Percentiles rank a stretch among this genome's conserved stretches.
phyloP scores from a whole-genome alignment of 2,113 vertebrate genomes.

The Argyrosomus japonicus region DNA sequence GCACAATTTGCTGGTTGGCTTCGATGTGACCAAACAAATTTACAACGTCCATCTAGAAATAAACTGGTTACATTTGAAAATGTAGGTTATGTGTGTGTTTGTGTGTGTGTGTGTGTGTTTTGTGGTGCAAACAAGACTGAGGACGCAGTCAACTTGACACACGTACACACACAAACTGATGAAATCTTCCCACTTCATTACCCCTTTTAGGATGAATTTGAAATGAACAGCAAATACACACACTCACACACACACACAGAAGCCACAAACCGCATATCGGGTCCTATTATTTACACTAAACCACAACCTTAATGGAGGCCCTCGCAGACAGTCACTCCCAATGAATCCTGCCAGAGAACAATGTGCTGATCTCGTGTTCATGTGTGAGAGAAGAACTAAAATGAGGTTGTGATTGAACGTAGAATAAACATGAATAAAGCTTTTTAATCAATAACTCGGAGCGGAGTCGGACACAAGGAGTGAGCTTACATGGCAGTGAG shows the following conservation, averaged over 20 bases:
- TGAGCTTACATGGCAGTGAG: conserved; percentile 45
- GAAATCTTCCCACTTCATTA: conserved; percentile 23
- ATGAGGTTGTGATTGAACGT: conserved; percentile 28
- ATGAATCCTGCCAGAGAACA: conserved; percentile 1
- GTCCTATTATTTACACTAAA: conserved; percentile 44
- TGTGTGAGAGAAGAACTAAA: conserved; percentile 26
- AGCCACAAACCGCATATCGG: conserved; percentile 38
- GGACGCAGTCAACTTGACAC: not conserved
- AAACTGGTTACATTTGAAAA: not conserved
- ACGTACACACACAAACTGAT: conserved; percentile 6
- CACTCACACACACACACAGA: conserved; percentile 1
- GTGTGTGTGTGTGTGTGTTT: not conserved
- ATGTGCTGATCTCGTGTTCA: not conserved
- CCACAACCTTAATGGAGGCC: conserved; percentile 42
- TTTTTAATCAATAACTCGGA: conserved; percentile 64
- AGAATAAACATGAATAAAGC: conserved; percentile 56
- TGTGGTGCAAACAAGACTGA: not conserved
- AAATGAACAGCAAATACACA: not conserved
- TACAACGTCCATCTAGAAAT: not conserved
- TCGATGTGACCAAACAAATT: not conserved
- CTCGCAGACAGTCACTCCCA: conserved; percentile 21
- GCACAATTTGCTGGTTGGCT: not conserved
- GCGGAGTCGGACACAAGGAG: conserved; percentile 36
- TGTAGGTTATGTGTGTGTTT: not conserved
- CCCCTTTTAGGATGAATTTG: conserved; percentile 13